phyloP scores from a whole-genome alignment of 2,113 vertebrate species.

The Pedionomus torquatus region DNA sequence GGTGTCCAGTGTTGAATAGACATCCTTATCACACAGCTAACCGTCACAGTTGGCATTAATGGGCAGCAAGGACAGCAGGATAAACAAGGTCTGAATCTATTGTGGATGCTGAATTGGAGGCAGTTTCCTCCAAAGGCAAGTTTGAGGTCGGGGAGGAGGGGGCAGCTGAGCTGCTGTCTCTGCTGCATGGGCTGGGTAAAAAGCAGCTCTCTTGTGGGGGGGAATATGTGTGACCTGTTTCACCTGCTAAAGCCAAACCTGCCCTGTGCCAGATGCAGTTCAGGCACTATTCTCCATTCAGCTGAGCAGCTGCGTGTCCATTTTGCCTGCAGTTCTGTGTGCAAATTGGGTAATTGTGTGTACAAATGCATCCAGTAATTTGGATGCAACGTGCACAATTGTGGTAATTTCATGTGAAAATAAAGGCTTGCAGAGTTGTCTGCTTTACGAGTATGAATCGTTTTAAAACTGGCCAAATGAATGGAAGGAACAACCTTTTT shows the following conservation, averaged over 20 bases:
- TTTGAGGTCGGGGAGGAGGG: background rate
- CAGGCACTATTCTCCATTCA: background rate
- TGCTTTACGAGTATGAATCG: background rate
- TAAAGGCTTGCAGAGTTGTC: background rate
- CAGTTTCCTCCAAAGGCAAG: background rate
- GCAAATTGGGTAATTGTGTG: background rate
- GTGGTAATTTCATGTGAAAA: constrained; percentile 28
- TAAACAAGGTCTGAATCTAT: background rate
- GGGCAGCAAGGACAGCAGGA: background rate
- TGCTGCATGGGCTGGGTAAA: background rate
- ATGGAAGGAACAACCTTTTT: constrained; percentile 27
- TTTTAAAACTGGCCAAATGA: constrained; percentile 18
- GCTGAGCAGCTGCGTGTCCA: background rate
- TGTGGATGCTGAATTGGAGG: background rate
- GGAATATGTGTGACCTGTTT: background rate
- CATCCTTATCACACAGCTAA: background rate
- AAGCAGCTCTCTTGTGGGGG: background rate
- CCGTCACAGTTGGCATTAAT: background rate
- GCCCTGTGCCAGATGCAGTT: background rate
- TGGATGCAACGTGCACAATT: background rate
- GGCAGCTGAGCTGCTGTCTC: background rate
- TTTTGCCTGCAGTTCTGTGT: background rate
- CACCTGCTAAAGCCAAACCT: background rate
- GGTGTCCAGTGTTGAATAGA: background rate
- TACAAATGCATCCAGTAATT: background rate